These are phyloP conservation scores for Mesopsocus fuscifrons DNA, from an alignment of 2,888 invertebrate genomes.

Conservation along the genomic window DNA sequence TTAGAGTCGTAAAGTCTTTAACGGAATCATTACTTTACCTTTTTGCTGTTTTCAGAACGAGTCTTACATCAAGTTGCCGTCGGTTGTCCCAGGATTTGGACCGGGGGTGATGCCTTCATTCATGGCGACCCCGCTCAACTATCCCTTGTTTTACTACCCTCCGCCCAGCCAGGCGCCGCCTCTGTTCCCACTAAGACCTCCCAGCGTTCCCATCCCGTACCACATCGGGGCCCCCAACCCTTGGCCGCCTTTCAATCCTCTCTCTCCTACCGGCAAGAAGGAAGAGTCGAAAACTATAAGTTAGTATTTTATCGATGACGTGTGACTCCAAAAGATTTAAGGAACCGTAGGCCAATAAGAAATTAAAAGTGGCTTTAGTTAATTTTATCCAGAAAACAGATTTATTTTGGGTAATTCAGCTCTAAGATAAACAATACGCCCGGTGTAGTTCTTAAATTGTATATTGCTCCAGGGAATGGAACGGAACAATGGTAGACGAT, in stretches of 20 bases:
- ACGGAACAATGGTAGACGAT: no score
- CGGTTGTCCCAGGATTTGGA: background rate
- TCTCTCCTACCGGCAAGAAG: background rate
- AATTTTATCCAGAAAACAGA: no score
- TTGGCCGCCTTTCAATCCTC: background rate
- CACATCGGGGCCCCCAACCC: constrained; percentile 7
- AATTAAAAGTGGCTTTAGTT: no score
- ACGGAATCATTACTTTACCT: background rate
- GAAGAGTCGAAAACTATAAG: background rate
- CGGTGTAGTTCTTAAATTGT: no score
- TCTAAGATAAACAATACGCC: no score
- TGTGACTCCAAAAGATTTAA: background rate
- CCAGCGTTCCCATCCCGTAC: constrained; percentile 10
- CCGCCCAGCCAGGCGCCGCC: constrained; percentile 11
- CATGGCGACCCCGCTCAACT: constrained; percentile 13
- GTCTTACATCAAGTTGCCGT: constrained; percentile 18
- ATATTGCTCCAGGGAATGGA: no score
- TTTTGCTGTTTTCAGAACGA: constrained; percentile 13
- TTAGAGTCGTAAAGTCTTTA: no score
- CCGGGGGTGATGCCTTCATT: constrained; percentile 12
- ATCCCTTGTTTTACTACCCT: constrained; percentile 14
- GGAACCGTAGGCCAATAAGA: no score
- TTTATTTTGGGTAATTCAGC: no score
- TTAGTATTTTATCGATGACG: background rate
- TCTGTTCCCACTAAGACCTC: constrained; percentile 14